A percentile compares a stretch with the other conserved stretches of the same genome.
Conservation (phyloP, 2,797 vertebrate species). For the Semaprochilodus insignis region DNA sequence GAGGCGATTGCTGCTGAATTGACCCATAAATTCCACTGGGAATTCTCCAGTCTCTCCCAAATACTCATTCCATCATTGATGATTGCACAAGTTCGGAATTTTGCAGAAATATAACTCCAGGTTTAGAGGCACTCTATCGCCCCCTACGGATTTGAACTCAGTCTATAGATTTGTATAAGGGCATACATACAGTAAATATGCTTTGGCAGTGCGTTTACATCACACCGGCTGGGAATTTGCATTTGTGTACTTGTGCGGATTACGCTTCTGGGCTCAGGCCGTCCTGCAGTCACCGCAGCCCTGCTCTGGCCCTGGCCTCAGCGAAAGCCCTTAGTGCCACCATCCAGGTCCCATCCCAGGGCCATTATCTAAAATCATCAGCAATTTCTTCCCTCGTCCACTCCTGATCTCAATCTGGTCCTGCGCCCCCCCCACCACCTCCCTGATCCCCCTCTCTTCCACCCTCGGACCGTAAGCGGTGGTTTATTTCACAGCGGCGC, state of each 20-base stretch:
- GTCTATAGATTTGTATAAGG: neutral
- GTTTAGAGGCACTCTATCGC: too few relatives aligned
- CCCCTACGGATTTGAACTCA: too few relatives aligned
- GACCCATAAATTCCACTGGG: too few relatives aligned
- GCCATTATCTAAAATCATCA: constrained; percentile 61
- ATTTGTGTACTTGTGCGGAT: neutral
- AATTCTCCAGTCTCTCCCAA: too few relatives aligned
- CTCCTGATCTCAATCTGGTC: constrained; percentile 59
- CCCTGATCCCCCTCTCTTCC: constrained; percentile 13
- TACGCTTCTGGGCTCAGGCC: neutral
- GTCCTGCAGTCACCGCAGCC: neutral
- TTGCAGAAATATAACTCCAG: too few relatives aligned
- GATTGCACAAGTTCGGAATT: too few relatives aligned
- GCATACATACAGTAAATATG: too few relatives aligned
- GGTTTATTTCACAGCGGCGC: constrained; percentile 52
- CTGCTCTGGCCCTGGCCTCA: neutral
- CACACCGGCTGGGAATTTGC: neutral
- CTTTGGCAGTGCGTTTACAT: too few relatives aligned
- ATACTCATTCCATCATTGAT: too few relatives aligned
- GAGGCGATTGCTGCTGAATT: too few relatives aligned
- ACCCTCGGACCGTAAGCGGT: constrained; percentile 32
- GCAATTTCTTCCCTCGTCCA: constrained; percentile 57
- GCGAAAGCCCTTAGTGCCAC: neutral
- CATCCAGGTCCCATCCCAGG: constrained; percentile 34
- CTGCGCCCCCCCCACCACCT: constrained; percentile 4